Percentiles rank a stretch among this genome's conserved stretches.
Evolutionary conservation across 2,113 vertebrate species (phyloP).

Genomic region (Crotalus horridus): DNA sequence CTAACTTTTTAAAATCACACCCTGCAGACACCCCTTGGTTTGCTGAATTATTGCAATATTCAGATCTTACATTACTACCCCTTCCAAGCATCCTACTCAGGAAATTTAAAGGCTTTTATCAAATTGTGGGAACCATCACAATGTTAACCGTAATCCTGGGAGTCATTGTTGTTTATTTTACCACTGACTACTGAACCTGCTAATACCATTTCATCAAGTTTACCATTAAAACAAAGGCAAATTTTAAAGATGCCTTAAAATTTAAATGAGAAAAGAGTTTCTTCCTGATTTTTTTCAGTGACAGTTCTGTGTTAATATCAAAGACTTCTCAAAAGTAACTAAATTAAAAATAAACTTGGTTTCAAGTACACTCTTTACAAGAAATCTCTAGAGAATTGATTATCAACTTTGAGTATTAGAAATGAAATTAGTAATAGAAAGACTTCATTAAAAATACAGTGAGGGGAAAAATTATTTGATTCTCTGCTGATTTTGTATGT

Average conservation of each 20-base stretch:
- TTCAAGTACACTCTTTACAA: neutral
- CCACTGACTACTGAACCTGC: neutral
- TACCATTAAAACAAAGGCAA: neutral
- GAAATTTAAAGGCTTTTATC: neutral
- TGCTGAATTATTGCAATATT: neutral
- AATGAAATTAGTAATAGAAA: neutral
- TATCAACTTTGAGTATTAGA: neutral
- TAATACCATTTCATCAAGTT: neutral
- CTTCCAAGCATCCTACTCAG: neutral
- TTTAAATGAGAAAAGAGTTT: neutral
- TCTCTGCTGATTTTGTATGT: no score
- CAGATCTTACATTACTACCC: neutral
- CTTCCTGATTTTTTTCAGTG: neutral
- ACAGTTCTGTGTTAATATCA: neutral
- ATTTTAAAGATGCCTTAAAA: neutral
- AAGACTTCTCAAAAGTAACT: neutral
- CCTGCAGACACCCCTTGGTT: neutral
- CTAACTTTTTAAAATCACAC: neutral
- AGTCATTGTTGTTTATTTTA: neutral
- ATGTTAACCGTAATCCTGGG: neutral
- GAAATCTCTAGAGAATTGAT: neutral
- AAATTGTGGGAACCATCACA: neutral
- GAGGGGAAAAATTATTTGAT: no score
- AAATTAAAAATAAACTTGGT: neutral
- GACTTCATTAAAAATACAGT: neutral